phyloP scores from a whole-genome alignment of 1,140 invertebrate species.

The Bombyx mandarina region DNA sequence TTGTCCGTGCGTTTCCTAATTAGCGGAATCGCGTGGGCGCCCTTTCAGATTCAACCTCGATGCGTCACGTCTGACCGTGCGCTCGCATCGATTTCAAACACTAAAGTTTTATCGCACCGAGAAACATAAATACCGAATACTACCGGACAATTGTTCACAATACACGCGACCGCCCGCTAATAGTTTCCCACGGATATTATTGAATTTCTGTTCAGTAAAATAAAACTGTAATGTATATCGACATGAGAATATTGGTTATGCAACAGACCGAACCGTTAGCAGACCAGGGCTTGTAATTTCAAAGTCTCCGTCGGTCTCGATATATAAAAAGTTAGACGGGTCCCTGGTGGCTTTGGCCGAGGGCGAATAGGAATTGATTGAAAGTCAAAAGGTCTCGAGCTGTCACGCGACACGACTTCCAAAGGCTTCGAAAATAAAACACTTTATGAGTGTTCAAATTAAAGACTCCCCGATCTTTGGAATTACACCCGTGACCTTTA shows the following conservation, averaged over 20 bases:
- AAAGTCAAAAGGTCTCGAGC: slow-evolving; percentile 27
- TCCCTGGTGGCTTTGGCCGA: not conserved
- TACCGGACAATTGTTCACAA: no score
- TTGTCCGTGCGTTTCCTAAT: slow-evolving; percentile 58
- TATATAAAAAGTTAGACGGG: no score
- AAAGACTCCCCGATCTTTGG: slow-evolving; percentile 2
- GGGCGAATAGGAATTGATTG: slow-evolving; percentile 24
- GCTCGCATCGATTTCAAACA: slow-evolving; percentile 9
- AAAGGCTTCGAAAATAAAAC: slow-evolving; percentile 18
- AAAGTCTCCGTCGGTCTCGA: no score
- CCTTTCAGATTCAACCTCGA: slow-evolving; percentile 49
- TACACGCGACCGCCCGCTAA: no score
- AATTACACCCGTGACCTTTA: no score
- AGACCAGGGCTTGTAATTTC: no score
- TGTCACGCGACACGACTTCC: slow-evolving; percentile 15
- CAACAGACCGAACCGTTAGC: no score
- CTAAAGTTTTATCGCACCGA: not conserved
- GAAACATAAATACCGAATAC: not conserved
- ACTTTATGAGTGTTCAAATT: slow-evolving; percentile 18
- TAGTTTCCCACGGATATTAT: no score
- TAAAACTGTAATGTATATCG: no score
- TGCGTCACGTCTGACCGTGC: slow-evolving; percentile 30
- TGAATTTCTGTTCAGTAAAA: no score
- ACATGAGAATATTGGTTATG: no score
- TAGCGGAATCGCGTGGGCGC: slow-evolving; percentile 45